phyloP scores from a whole-genome alignment of 1,140 invertebrate species.

The Drosophila littoralis region DNA sequence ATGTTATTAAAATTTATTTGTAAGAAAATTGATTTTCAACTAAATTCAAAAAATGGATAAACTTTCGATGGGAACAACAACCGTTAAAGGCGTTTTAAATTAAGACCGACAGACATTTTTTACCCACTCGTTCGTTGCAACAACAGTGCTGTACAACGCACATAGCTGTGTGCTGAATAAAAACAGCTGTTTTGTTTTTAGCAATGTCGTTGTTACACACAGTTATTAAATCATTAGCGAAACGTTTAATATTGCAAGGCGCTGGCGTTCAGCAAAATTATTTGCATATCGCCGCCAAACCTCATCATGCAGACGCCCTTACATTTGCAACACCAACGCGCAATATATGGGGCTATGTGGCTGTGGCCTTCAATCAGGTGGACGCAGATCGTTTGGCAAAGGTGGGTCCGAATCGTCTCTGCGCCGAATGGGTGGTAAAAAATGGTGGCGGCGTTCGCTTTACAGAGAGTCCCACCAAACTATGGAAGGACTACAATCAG shows the following conservation, averaged over 20 bases:
- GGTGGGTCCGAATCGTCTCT: conserved; percentile 77
- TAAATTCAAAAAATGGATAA: conserved; percentile 35
- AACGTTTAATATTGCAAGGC: conserved; percentile 5
- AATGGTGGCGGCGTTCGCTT: conserved; percentile 91
- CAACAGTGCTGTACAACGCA: conserved; percentile 32
- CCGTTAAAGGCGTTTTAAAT: neutral
- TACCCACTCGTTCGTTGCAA: neutral
- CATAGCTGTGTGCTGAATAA: neutral
- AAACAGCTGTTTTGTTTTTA: conserved; percentile 40
- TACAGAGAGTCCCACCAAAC: conserved; percentile 85
- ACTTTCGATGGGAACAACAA: too few species aligned
- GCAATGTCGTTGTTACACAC: conserved; percentile 51
- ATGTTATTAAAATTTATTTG: neutral
- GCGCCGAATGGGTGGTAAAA: conserved; percentile 88
- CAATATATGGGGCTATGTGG: conserved; percentile 76
- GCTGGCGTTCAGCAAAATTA: neutral
- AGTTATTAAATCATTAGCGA: conserved; percentile 26
- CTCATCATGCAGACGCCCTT: neutral
- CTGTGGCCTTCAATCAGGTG: conserved; percentile 78
- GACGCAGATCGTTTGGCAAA: conserved; percentile 59
- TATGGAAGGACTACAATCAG: conserved; percentile 88
- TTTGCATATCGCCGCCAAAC: conserved; percentile 4
- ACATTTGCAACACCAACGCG: conserved; percentile 4
- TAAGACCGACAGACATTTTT: conserved; percentile 3
- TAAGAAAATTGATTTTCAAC: neutral